Evolutionary conservation across 2,113 vertebrate genomes (phyloP).

Genomic region (Colaptes auratus): DNA sequence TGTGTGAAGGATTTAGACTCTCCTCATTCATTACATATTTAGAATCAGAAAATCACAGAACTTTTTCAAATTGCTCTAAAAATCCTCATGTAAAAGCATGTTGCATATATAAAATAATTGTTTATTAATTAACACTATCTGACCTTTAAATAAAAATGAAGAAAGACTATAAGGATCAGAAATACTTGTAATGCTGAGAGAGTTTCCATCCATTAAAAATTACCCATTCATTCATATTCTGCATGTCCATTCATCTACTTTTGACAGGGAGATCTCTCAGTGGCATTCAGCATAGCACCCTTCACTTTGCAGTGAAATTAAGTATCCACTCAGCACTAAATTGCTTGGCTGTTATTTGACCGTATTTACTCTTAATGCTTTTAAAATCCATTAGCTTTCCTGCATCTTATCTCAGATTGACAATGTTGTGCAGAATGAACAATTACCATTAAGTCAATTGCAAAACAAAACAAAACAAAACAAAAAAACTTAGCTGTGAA

Average conservation of each 20-base stretch:
- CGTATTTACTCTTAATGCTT: neutral
- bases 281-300: neutral
- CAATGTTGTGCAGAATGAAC: neutral
- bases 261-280: neutral
- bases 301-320: constrained; percentile 1
- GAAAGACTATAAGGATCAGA: neutral
- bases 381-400: constrained; percentile 47
- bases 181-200: neutral
- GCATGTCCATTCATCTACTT: neutral
- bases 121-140: neutral
- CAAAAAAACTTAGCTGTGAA: neutral
- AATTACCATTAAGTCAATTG: neutral
- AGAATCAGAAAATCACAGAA: neutral
- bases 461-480: constrained; percentile 19
- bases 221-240: neutral
- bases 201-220: neutral
- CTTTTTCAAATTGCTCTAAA: neutral
- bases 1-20: neutral
- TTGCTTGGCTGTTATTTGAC: neutral
- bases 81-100: neutral
- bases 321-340: constrained; percentile 10
- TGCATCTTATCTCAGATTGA: neutral
- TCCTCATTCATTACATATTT: neutral
- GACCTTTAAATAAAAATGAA: neutral
- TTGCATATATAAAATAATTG: neutral